These are phyloP conservation scores for Calidris pugnax DNA, from an alignment of 2,113 vertebrate genomes.

Conservation along the genomic window DNA sequence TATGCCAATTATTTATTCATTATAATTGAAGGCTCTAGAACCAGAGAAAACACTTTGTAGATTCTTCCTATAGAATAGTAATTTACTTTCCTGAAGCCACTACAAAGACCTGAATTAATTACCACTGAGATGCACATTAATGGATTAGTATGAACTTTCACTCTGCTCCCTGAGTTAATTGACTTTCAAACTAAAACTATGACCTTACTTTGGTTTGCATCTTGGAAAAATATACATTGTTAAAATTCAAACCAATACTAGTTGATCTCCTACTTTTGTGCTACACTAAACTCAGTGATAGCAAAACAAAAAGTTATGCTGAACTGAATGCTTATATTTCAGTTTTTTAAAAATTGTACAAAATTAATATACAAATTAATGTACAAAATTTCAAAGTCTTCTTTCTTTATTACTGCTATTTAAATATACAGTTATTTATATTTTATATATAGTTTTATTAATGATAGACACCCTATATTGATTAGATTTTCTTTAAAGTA, in stretches of 20 bases:
- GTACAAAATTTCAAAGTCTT: neutral
- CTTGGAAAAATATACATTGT: neutral
- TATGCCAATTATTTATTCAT: constrained; percentile 26
- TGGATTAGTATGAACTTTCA: constrained; percentile 41
- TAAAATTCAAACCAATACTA: neutral
- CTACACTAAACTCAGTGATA: neutral
- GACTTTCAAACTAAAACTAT: constrained; percentile 24
- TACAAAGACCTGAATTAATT: constrained; percentile 60
- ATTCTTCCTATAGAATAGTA: neutral
- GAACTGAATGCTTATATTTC: neutral
- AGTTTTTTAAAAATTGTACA: neutral
- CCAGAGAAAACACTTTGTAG: neutral
- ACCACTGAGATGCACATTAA: constrained; percentile 31
- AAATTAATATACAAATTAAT: neutral
- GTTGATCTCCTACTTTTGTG: neutral
- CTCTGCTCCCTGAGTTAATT: constrained; percentile 38
- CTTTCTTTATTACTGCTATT: neutral
- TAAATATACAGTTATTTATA: neutral
- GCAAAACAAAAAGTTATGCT: neutral
- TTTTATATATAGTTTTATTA: neutral
- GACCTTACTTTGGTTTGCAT: neutral
- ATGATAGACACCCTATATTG: neutral
- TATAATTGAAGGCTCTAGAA: neutral
- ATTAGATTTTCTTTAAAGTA: neutral
- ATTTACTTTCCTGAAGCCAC: constrained; percentile 52